Conservation (phyloP, 2,888 invertebrate genomes). For the Blastobasis adustella region DNA sequence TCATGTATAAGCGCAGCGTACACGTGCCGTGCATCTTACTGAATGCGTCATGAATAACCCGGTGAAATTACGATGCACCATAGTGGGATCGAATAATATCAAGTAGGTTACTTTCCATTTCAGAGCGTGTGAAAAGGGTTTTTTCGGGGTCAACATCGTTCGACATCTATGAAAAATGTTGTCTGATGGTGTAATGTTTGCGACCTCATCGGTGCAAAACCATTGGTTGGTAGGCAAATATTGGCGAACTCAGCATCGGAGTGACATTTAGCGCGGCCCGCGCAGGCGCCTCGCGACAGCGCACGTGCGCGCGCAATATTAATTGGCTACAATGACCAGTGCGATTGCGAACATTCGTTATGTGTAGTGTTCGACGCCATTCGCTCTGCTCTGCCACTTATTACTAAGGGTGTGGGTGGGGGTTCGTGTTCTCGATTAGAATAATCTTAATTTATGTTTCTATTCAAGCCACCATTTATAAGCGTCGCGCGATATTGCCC, state of each 20-base stretch:
- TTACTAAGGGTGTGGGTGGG: constrained; percentile 27
- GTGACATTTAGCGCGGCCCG: not conserved
- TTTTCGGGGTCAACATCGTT: no score
- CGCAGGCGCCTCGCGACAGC: not conserved
- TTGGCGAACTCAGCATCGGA: no score
- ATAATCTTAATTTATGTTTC: constrained; percentile 18
- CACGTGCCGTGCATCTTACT: no score
- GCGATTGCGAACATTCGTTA: constrained; percentile 47
- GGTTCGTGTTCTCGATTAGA: constrained; percentile 18
- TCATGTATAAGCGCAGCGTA: constrained; percentile 9
- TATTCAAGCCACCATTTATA: not conserved
- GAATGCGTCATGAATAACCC: no score
- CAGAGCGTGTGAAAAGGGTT: no score
- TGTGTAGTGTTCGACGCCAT: constrained; percentile 36
- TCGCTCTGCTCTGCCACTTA: constrained; percentile 25
- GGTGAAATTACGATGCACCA: no score
- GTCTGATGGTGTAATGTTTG: no score
- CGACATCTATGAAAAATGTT: no score
- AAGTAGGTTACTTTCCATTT: no score
- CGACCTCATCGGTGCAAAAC: no score
- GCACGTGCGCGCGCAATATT: constrained; percentile 55
- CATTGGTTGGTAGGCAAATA: no score
- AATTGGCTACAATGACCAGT: constrained; percentile 47
- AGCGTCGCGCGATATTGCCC: not conserved
- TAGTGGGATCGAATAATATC: no score